Conservation (phyloP, 2,113 vertebrate genomes). For the Nestor notabilis region DNA sequence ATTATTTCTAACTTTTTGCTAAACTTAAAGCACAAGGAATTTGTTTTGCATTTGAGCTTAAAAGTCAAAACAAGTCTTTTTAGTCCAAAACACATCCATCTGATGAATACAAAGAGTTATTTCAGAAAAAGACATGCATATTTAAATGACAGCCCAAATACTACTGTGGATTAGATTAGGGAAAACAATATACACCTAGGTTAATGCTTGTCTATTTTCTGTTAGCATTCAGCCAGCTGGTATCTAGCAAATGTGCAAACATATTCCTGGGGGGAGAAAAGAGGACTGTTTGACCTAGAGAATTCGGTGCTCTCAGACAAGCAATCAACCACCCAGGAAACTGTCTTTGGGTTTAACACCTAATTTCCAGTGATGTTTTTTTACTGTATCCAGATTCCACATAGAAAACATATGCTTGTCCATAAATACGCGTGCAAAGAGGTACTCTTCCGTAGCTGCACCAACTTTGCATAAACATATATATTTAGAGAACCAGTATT, state of each 20-base stretch:
- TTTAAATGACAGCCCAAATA: not conserved
- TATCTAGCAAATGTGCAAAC: not conserved
- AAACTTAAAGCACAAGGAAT: not conserved
- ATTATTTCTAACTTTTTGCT: not conserved
- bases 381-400: not conserved
- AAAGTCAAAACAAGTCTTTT: conserved; percentile 26
- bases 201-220: not conserved
- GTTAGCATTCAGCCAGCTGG: not conserved
- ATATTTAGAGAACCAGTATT: not conserved
- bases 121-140: not conserved
- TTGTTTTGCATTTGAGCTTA: not conserved
- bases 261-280: not conserved
- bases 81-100: not conserved
- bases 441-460: not conserved
- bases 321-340: not conserved
- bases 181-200: not conserved
- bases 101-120: not conserved
- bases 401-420: not conserved
- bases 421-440: not conserved
- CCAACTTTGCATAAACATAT: not conserved
- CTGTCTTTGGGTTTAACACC: not conserved
- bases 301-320: not conserved
- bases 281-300: not conserved
- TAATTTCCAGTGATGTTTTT: not conserved
- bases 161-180: not conserved